A percentile compares a stretch with the other conserved stretches of the same genome.
Conservation (phyloP, 2,797 vertebrate genomes). For the Malurus leucopterus region DNA sequence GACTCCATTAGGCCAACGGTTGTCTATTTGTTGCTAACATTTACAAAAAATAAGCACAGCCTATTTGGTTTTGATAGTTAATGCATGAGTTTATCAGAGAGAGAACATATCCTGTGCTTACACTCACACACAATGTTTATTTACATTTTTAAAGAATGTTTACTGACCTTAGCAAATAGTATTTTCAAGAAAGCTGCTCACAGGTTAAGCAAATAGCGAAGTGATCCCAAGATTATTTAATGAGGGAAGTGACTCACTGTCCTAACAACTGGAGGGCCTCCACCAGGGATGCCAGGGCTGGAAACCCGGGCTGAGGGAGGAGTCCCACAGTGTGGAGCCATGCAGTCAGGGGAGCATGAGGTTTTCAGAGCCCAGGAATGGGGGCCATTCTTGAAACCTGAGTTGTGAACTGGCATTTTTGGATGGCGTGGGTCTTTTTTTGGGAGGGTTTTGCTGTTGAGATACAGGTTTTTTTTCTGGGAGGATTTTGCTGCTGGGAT, state of each 20-base stretch:
- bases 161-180: constrained; percentile 12
- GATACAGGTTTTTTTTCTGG: no score
- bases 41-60: not conserved
- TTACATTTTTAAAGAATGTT: constrained; percentile 19
- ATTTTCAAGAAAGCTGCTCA: constrained; percentile 13
- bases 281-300: not conserved
- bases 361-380: not conserved
- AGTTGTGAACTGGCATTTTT: not conserved
- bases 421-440: rapidly evolving
- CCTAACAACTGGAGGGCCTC: not conserved
- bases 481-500: not conserved
- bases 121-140: not conserved
- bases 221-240: not conserved
- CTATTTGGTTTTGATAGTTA: constrained; percentile 6
- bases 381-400: not conserved
- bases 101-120: not conserved
- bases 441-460: not conserved
- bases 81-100: not conserved
- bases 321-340: rapidly evolving
- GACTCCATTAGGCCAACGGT: not conserved
- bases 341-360: rapidly evolving
- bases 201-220: not conserved
- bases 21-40: not conserved
- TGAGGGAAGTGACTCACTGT: not conserved
- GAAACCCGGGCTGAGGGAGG: not conserved